Evolutionary conservation across 2,797 vertebrate genomes (phyloP).

Genomic region (Pangasius djambal): DNA sequence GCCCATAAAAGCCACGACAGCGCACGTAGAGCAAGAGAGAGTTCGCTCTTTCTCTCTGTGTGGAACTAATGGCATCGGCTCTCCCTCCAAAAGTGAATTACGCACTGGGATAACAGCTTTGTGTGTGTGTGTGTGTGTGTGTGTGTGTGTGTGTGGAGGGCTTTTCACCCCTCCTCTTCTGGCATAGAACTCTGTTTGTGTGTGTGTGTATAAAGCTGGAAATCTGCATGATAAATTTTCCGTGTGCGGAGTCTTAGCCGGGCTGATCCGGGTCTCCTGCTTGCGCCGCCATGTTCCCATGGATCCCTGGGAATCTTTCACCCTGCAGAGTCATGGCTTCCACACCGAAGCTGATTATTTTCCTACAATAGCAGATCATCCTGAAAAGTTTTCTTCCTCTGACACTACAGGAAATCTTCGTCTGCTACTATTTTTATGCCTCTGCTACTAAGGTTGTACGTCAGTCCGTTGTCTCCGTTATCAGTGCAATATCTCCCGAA

Average conservation of each 20-base stretch:
- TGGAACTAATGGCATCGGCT: conserved; percentile 41
- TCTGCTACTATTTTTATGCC: not conserved
- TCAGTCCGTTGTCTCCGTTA: not conserved
- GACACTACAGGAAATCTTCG: not conserved
- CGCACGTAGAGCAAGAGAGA: not conserved
- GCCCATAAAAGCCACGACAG: not conserved
- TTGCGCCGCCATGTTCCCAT: not conserved
- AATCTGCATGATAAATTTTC: conserved; percentile 34
- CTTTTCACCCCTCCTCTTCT: not conserved
- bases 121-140: conserved; percentile 32
- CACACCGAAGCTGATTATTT: not conserved
- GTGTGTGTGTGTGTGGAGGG: not conserved
- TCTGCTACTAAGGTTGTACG: not conserved
- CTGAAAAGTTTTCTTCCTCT: not conserved
- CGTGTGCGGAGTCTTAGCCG: not conserved
- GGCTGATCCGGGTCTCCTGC: conserved; percentile 17
- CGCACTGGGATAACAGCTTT: conserved; percentile 1
- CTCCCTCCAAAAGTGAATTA: conserved; percentile 38
- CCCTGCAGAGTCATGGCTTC: not conserved
- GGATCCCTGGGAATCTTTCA: not conserved
- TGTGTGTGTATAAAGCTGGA: conserved; percentile 8
- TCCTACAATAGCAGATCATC: not conserved
- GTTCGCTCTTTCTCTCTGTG: not conserved
- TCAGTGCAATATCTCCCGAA: not conserved
- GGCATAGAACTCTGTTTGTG: not conserved